Conservation (phyloP, 2,797 vertebrate species). For the Fratercula arctica region DNA sequence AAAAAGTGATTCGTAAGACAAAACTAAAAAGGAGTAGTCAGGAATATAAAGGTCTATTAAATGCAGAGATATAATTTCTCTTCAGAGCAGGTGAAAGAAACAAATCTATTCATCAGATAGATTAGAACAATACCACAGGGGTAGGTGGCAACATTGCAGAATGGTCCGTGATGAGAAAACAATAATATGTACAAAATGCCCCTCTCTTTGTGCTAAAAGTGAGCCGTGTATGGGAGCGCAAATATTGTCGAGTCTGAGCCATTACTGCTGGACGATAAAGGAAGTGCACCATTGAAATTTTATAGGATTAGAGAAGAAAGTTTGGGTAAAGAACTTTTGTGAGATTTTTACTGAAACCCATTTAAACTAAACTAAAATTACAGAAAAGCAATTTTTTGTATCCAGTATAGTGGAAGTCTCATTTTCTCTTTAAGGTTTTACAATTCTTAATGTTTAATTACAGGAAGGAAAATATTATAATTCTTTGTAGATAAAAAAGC, state of each 20-base stretch:
- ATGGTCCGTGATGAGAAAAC: background rate
- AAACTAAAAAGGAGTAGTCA: constrained; percentile 13
- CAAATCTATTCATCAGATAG: background rate
- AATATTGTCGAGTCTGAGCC: background rate
- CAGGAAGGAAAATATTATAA: background rate
- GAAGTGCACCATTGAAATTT: background rate
- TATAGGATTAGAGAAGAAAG: background rate
- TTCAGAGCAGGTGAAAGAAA: background rate
- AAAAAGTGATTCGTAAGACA: background rate
- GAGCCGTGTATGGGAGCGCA: background rate
- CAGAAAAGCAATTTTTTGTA: background rate
- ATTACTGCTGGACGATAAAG: background rate
- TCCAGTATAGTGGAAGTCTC: background rate
- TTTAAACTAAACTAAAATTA: background rate
- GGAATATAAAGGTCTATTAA: background rate
- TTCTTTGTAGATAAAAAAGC: background rate
- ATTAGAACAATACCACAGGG: too few relatives aligned
- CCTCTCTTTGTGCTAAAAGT: background rate
- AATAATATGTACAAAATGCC: background rate
- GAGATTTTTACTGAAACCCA: background rate
- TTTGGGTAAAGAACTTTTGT: background rate
- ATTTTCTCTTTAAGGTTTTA: background rate
- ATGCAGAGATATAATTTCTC: background rate
- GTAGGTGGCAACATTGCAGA: background rate
- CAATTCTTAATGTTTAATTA: background rate